Percentiles rank a stretch among this genome's conserved stretches.
These are phyloP conservation scores for Malurus elegans DNA, from an alignment of 2,113 vertebrate species.

Conservation along the genomic window DNA sequence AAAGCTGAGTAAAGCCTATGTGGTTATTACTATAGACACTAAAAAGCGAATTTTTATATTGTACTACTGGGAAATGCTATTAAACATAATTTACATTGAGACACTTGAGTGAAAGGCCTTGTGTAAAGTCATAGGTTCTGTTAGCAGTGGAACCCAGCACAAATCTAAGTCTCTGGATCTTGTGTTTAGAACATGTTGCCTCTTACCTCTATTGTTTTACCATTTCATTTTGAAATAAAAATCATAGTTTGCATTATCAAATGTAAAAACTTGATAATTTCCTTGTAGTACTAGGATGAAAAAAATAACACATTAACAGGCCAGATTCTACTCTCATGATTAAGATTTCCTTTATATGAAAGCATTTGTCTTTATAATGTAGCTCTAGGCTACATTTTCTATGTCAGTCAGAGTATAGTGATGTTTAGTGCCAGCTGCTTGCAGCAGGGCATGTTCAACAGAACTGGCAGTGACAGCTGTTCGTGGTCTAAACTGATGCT, in stretches of 20 bases:
- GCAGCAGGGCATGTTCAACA: slow-evolving; percentile 26
- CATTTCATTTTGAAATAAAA: slow-evolving; percentile 28
- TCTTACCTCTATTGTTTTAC: not conserved
- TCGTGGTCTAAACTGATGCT: not conserved
- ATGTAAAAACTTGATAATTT: slow-evolving; percentile 3
- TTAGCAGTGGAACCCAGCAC: not conserved
- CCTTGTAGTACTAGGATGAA: not conserved
- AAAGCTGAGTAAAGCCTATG: not conserved
- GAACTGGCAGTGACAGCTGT: not conserved
- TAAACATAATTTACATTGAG: not conserved
- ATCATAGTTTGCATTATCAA: not conserved
- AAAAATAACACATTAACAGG: not conserved
- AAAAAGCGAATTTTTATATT: not conserved
- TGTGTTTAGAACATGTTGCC: not conserved
- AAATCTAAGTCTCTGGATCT: not conserved
- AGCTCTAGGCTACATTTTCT: slow-evolving; percentile 14
- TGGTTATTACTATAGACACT: not conserved
- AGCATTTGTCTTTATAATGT: not conserved
- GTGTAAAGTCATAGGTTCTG: not conserved
- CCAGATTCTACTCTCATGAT: not conserved
- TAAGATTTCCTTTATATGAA: not conserved
- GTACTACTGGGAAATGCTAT: not conserved
- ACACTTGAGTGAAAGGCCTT: not conserved
- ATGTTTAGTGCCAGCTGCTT: slow-evolving; percentile 55
- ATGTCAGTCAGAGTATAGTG: not conserved